Conservation (phyloP, 2,888 invertebrate species). For the Galerucella calmariensis region DNA sequence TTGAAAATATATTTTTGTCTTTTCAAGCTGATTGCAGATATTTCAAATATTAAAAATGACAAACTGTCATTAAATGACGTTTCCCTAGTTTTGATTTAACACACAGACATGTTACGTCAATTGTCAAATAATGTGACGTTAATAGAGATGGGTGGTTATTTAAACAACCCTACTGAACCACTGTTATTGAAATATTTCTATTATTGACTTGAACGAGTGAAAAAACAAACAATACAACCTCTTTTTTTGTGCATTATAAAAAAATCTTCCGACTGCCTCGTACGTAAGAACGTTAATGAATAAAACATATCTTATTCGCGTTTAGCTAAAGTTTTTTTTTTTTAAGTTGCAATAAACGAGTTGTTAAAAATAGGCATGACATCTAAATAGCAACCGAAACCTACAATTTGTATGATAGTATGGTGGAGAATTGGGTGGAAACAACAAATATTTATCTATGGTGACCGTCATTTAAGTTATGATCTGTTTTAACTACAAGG, state of each 20-base stretch:
- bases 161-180: no score
- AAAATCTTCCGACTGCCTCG: neutral
- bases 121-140: no score
- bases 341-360: conserved; percentile 4
- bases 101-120: no score
- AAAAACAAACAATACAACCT: neutral
- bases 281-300: conserved; percentile 17
- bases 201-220: neutral
- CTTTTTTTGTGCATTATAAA: neutral
- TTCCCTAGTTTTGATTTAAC: no score
- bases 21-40: no score
- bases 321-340: conserved; percentile 17
- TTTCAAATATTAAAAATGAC: no score
- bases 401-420: conserved; percentile 12
- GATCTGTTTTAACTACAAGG: no score
- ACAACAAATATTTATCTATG: neutral
- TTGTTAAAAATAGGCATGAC: conserved; percentile 33
- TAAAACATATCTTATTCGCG: conserved; percentile 30
- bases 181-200: no score
- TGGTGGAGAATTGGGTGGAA: neutral
- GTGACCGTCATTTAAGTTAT: neutral
- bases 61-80: no score
- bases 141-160: no score
- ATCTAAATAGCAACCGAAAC: conserved; percentile 19
- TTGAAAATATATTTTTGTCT: no score